phyloP scores from a whole-genome alignment of 2,888 invertebrate genomes.

The Aradus depressus region DNA sequence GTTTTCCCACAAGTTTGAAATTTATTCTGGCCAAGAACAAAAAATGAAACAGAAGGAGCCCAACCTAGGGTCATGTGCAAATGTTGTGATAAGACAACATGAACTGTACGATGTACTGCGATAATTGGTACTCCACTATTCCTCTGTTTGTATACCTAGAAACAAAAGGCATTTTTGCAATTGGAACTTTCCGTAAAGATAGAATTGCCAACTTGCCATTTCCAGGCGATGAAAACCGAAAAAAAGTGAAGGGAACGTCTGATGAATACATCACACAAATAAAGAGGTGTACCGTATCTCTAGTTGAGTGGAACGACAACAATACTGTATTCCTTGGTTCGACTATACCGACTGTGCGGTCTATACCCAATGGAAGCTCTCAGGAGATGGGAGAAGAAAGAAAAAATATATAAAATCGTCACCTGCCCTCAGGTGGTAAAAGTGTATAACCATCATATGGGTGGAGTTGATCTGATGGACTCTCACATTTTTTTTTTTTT shows the following conservation, averaged over 20 bases:
- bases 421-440: conserved; percentile 4
- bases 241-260: conserved; percentile 30
- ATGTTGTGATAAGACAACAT: conserved; percentile 34
- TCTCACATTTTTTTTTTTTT: too few relatives aligned
- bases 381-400: conserved; percentile 27
- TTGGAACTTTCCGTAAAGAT: conserved; percentile 34
- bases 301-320: conserved; percentile 30
- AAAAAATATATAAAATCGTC: conserved; percentile 18
- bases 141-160: conserved; percentile 31
- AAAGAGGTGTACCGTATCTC: conserved; percentile 29
- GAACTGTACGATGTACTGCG: conserved; percentile 34
- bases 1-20: conserved; percentile 34
- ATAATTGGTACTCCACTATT: conserved; percentile 34
- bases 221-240: too few relatives aligned
- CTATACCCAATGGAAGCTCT: conserved; percentile 27
- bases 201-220: conserved; percentile 34
- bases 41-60: conserved; percentile 26
- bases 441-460: conserved; percentile 4
- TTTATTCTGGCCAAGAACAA: conserved; percentile 24
- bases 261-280: conserved; percentile 30
- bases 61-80: conserved; percentile 34
- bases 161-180: conserved; percentile 31
- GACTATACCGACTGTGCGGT: conserved; percentile 31
- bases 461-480: conserved; percentile 11
- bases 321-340: conserved; percentile 29